These are phyloP conservation scores for Caenorhabditis parvicauda DNA, from an alignment of 2,888 invertebrate genomes.

Conservation along the genomic window DNA sequence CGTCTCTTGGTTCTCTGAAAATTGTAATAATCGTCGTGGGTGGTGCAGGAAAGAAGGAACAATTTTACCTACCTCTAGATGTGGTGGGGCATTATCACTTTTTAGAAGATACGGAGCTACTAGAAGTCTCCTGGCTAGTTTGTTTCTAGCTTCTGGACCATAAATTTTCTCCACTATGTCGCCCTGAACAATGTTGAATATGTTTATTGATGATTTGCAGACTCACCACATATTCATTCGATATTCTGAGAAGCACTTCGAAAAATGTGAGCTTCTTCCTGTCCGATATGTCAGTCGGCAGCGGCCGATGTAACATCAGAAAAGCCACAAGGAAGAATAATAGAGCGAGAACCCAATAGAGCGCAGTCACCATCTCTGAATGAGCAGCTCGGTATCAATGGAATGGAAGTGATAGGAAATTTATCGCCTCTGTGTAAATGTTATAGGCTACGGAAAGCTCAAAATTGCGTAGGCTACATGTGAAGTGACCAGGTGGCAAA, in stretches of 20 bases:
- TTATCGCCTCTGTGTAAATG: too few relatives aligned
- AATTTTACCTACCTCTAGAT: too few relatives aligned
- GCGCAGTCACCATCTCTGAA: conserved; percentile 6
- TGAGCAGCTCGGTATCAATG: too few relatives aligned
- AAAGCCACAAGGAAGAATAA: conserved; percentile 27
- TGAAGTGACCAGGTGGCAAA: too few relatives aligned
- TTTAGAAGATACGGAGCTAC: conserved; percentile 15
- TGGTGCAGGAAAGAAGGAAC: neutral
- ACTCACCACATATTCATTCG: conserved; percentile 51
- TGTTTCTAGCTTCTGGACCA: conserved; percentile 44
- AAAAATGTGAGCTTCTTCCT: conserved; percentile 48
- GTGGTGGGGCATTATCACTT: neutral
- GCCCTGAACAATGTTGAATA: conserved; percentile 29
- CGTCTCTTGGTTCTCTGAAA: conserved; percentile 17
- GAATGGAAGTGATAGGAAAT: too few relatives aligned
- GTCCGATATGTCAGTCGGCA: conserved; percentile 52
- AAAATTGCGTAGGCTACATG: too few relatives aligned
- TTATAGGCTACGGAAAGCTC: too few relatives aligned
- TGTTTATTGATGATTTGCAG: neutral
- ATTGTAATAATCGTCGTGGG: neutral
- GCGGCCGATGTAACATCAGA: conserved; percentile 43
- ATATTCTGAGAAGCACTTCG: conserved; percentile 50
- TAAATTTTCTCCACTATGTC: conserved; percentile 45
- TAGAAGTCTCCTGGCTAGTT: conserved; percentile 37
- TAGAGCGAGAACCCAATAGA: conserved; percentile 28